Base-by-base conservation (phyloP, 2,797 vertebrate genomes). In the Gymnocypris eckloni region DNA sequence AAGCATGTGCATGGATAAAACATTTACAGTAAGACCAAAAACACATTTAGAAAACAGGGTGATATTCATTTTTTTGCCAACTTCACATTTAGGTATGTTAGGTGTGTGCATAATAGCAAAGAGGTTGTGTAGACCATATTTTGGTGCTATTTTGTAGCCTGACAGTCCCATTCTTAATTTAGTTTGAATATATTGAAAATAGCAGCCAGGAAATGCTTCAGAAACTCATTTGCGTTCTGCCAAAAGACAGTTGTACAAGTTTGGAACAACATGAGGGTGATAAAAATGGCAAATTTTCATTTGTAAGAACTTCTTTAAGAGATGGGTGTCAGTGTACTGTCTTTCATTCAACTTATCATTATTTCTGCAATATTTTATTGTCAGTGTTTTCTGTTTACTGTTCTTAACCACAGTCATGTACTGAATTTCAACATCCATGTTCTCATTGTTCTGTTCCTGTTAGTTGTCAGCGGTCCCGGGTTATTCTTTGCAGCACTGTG, bases 381-480 rank as follows among this genome's bases (percentile, higher is more conserved):
- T 70, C 28, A 67, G 3, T 56, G n/a, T 45, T 4, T 7, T 39
- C 8, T 79, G 45, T 61, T 73, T 48, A 59, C 3, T 50, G 52
- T 50, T 76, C 9, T 41, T 25, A 67, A 66, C 37, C 37, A 69
- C 16, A 54, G 18, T 70, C 20, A 39, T 41, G 4, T 28, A 43
- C 28, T 69, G 12, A 77, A 56, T 78, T 59, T 25, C n/a, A 37
- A 45, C 15, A 41, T 25, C 12, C 18, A 4, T 75, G 25, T 80
- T 86, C 33, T 71, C 25, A 37, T 66, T 43, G 11, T 54, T 79
- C 2, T 70, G 1, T 73, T 88, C 25, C 81, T 61, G 52, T 28
- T 82, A 99, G 98, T 97, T 98, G 94, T 95, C 96, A 86, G 97
- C 97, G 87, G 97, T 96, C 90, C 97, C 97, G n/a, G 98, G 99